A percentile compares a stretch with the other conserved stretches of the same genome.
Evolutionary conservation across 2,888 invertebrate genomes (phyloP).

Genomic region (Calameuta pallipes): DNA sequence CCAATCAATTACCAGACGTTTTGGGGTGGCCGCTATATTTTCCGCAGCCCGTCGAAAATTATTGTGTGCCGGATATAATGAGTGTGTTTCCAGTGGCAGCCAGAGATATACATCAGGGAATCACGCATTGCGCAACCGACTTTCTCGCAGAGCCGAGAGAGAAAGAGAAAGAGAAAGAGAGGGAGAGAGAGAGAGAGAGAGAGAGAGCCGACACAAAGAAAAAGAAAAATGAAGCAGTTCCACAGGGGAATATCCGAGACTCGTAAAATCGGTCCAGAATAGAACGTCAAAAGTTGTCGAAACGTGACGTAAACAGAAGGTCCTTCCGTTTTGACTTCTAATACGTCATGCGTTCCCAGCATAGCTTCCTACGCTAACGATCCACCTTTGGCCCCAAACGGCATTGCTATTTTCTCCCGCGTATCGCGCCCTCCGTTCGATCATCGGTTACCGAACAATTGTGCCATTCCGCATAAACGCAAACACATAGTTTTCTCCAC

Average conservation of each 20-base stretch:
- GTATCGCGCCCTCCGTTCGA: neutral
- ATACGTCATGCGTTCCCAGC: neutral
- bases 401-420: neutral
- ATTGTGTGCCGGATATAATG: constrained; percentile 31
- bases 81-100: constrained; percentile 29
- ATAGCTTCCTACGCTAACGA: neutral
- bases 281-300: neutral
- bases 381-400: neutral
- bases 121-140: constrained; percentile 27
- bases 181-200: too few relatives aligned
- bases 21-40: constrained; percentile 18
- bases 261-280: neutral
- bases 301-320: neutral
- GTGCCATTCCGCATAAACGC: neutral
- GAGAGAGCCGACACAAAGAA: neutral
- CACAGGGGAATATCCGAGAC: neutral
- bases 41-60: constrained; percentile 24
- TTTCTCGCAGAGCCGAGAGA: neutral
- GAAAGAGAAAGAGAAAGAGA: too few relatives aligned
- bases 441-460: neutral
- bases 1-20: constrained; percentile 40
- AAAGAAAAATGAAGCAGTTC: neutral
- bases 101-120: constrained; percentile 30
- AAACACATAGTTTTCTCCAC: neutral
- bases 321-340: neutral